Conservation (phyloP, 1,140 invertebrate genomes). For the Macrobrachium nipponense region DNA sequence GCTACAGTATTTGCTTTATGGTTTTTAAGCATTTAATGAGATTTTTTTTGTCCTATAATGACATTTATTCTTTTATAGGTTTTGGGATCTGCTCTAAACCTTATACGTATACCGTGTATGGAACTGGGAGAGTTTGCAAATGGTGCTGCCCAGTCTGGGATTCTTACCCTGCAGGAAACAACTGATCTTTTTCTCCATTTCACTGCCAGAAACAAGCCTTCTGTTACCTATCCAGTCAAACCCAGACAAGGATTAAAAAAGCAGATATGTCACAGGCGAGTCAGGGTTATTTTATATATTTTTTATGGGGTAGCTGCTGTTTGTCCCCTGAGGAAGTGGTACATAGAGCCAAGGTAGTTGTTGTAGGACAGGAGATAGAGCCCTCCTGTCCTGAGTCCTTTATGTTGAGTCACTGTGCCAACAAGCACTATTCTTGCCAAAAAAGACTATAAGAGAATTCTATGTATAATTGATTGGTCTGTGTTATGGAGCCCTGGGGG, state of each 20-base stretch:
- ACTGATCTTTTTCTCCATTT: slow-evolving; percentile 90
- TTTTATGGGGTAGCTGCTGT: background rate
- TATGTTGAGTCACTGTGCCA: too few species aligned
- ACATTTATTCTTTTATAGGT: slow-evolving; percentile 42
- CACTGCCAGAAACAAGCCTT: slow-evolving; percentile 75
- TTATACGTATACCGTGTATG: slow-evolving; percentile 92
- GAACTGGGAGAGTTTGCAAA: slow-evolving; percentile 91
- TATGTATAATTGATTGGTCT: too few species aligned
- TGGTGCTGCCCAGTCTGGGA: slow-evolving; percentile 87
- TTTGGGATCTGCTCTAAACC: slow-evolving; percentile 82
- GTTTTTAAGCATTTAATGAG: too few species aligned
- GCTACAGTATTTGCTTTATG: too few species aligned
- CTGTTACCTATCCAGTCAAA: slow-evolving; percentile 83
- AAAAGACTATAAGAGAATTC: too few species aligned
- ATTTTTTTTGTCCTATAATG: too few species aligned
- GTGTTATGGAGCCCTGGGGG: too few species aligned
- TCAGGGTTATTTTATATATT: background rate
- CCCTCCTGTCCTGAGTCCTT: too few species aligned
- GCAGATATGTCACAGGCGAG: slow-evolving; percentile 77
- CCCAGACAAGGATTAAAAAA: slow-evolving; percentile 83
- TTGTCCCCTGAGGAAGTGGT: too few species aligned
- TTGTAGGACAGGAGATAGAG: too few species aligned
- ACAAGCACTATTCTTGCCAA: too few species aligned
- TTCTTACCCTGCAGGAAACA: slow-evolving; percentile 88
- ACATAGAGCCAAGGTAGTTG: too few species aligned